Conservation (phyloP, 2,888 invertebrate genomes). For the Lissocephala sabroskyi region DNA sequence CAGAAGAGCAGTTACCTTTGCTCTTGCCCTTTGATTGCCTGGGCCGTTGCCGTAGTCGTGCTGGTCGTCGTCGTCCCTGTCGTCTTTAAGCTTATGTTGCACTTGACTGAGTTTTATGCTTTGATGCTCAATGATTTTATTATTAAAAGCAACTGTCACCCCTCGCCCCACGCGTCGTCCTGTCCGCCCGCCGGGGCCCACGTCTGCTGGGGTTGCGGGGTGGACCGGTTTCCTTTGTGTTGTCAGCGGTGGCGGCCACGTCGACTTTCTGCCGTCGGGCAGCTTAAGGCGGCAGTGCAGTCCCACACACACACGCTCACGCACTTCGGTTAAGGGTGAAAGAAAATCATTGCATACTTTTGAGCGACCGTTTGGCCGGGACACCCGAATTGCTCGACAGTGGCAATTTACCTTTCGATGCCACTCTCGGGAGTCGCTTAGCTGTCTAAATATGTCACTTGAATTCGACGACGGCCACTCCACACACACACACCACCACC, state of each 20-base stretch:
- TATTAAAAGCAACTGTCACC: conserved; percentile 66
- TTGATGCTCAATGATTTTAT: conserved; percentile 72
- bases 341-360: conserved; percentile 27
- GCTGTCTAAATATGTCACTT: conserved; percentile 65
- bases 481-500: conserved; percentile 22
- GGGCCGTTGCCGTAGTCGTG: background rate
- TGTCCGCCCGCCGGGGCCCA: conserved; percentile 8
- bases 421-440: conserved; percentile 53
- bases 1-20: background rate
- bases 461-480: conserved; percentile 62
- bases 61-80: background rate
- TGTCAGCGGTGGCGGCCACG: too few relatives aligned
- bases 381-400: conserved; percentile 35
- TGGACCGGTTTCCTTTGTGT: conserved; percentile 9
- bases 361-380: conserved; percentile 4
- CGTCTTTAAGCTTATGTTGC: conserved; percentile 67
- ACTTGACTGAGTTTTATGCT: conserved; percentile 72
- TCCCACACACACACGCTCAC: background rate
- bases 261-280: too few relatives aligned
- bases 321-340: background rate
- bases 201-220: too few relatives aligned
- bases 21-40: conserved; percentile 2
- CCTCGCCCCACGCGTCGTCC: conserved; percentile 7
- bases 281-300: too few relatives aligned
- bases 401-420: conserved; percentile 52